Conservation (phyloP, 2,888 invertebrate species). For the Agrotis clavis region DNA sequence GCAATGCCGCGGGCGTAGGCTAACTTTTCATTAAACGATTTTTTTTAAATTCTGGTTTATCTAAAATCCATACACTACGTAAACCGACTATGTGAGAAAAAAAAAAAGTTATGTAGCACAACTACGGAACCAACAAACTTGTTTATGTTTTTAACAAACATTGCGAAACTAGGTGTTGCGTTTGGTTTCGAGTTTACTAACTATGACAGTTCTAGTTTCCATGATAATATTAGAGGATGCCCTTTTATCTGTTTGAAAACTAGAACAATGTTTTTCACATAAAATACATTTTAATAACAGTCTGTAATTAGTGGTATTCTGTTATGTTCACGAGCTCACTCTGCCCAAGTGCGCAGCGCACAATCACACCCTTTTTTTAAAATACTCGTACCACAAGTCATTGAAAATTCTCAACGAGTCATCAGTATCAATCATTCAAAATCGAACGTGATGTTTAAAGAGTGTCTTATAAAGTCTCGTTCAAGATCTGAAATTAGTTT, state of each 20-base stretch:
- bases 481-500: no score
- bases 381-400: no score
- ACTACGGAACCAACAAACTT: slow-evolving; percentile 1
- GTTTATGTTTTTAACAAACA: slow-evolving; percentile 41
- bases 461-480: no score
- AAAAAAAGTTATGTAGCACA: slow-evolving; percentile 1
- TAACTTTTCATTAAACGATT: neutral
- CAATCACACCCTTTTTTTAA: no score
- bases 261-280: slow-evolving; percentile 1
- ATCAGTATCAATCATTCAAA: no score
- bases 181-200: slow-evolving; percentile 32
- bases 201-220: slow-evolving; percentile 21
- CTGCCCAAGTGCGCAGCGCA: no score
- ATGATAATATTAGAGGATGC: neutral
- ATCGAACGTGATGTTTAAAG: no score
- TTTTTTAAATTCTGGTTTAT: neutral
- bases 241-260: neutral
- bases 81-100: neutral
- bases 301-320: no score
- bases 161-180: slow-evolving; percentile 25
- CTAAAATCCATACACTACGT: neutral
- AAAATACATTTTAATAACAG: no score
- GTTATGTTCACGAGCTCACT: no score
- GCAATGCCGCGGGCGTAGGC: no score
- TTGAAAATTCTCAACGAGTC: no score